A percentile compares a stretch with the other conserved stretches of the same genome.
Conservation (phyloP, 2,113 vertebrate species). For the Pseudopodoces humilis region DNA sequence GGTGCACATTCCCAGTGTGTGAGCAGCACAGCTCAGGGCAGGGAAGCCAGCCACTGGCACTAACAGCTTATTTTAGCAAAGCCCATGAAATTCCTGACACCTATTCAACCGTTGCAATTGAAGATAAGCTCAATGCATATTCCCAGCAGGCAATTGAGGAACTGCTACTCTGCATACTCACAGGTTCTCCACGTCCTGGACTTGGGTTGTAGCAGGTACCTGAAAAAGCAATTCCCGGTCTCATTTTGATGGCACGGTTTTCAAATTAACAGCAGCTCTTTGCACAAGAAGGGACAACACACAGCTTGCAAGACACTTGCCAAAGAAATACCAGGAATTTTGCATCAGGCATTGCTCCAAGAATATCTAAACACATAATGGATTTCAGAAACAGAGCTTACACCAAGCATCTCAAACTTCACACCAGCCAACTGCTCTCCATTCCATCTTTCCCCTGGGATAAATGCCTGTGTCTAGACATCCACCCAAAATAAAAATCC, state of each 20-base stretch:
- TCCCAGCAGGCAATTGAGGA: background rate
- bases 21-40: background rate
- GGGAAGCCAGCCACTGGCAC: background rate
- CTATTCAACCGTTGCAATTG: background rate
- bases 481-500: background rate
- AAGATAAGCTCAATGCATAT: background rate
- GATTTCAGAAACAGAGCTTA: background rate
- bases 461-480: background rate
- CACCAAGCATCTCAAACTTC: background rate
- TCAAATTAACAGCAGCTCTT: background rate
- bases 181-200: constrained; percentile 72
- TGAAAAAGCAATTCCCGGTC: constrained; percentile 42
- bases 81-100: background rate
- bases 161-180: constrained; percentile 60
- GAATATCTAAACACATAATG: background rate
- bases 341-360: background rate
- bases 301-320: background rate
- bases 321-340: background rate
- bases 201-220: constrained; percentile 51
- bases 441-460: background rate
- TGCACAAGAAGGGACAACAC: background rate
- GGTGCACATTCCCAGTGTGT: background rate
- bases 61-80: background rate
- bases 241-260: background rate
- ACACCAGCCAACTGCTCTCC: background rate